Evolutionary conservation across 2,113 vertebrate species (phyloP).

Genomic region (Saguinus imperator): DNA sequence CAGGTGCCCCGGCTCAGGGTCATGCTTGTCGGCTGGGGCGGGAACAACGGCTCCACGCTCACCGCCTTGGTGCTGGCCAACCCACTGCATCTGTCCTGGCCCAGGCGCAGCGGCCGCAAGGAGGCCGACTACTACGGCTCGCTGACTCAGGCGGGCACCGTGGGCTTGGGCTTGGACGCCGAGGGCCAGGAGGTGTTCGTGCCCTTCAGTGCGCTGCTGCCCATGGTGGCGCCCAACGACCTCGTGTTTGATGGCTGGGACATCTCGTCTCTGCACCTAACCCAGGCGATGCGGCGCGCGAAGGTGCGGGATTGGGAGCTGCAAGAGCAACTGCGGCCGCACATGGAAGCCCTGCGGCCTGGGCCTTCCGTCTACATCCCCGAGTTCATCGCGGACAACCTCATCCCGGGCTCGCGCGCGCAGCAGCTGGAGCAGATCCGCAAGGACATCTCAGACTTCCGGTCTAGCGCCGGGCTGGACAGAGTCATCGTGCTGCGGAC

Average conservation of each 20-base stretch:
- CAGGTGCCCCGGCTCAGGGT: too few species aligned
- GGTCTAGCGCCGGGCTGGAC: conserved; percentile 80
- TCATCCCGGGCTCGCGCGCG: conserved; percentile 88
- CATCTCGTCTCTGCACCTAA: conserved; percentile 94
- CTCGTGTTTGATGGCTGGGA: conserved; percentile 97
- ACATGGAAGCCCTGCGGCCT: too few species aligned
- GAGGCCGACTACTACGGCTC: conserved; percentile 96
- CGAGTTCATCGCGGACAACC: not conserved
- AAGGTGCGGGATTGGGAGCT: conserved; percentile 92
- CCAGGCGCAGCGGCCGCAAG: conserved; percentile 79
- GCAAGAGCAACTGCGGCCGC: too few species aligned
- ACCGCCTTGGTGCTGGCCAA: conserved; percentile 84
- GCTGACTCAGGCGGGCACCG: conserved; percentile 92
- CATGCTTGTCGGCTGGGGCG: too few species aligned
- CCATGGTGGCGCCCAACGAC: conserved; percentile 95
- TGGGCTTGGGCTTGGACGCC: conserved; percentile 87
- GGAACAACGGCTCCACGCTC: too few species aligned
- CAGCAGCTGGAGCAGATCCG: conserved; percentile 95
- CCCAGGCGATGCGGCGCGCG: conserved; percentile 91
- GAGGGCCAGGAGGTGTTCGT: conserved; percentile 88
- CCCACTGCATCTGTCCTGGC: not conserved
- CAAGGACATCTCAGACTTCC: conserved; percentile 92
- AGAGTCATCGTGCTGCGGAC: conserved; percentile 97
- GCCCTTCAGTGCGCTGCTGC: conserved; percentile 89
- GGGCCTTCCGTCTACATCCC: too few species aligned